Evolutionary conservation across 2,113 vertebrate genomes (phyloP).

Genomic region (Pollimyrus isidori): DNA sequence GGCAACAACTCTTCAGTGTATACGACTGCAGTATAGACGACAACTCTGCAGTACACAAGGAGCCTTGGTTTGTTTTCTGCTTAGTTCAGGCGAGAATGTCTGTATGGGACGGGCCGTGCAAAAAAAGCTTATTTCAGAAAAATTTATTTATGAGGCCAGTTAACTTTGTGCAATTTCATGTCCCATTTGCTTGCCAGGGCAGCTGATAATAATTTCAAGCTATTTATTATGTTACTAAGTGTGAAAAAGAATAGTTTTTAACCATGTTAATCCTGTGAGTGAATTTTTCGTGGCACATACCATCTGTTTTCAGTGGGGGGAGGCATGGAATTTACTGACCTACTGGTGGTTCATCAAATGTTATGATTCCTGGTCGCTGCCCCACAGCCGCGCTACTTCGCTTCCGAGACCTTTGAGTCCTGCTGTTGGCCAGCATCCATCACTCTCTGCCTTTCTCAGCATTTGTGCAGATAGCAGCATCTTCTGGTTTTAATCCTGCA

Average conservation of each 20-base stretch:
- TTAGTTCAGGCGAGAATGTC: neutral
- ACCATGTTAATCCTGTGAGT: slow-evolving; percentile 1
- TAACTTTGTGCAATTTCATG: slow-evolving; percentile 28
- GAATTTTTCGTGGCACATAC: neutral
- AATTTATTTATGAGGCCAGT: slow-evolving; percentile 28
- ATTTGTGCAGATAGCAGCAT: slow-evolving; percentile 48
- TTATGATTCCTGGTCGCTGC: neutral
- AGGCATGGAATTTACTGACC: neutral
- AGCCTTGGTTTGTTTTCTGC: neutral
- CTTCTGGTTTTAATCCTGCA: slow-evolving; percentile 66
- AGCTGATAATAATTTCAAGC: slow-evolving; percentile 30
- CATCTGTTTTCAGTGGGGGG: neutral
- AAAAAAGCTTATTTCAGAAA: slow-evolving; percentile 23
- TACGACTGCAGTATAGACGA: neutral
- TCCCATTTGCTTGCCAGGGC: slow-evolving; percentile 24
- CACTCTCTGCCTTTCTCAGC: slow-evolving; percentile 26
- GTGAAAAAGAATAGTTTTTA: slow-evolving; percentile 19
- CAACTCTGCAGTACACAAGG: neutral
- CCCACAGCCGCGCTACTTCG: neutral
- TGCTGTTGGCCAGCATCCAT: slow-evolving; percentile 33
- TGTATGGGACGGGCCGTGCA: slow-evolving; percentile 12
- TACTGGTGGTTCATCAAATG: neutral
- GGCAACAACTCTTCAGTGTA: too few relatives aligned
- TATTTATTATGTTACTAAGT: slow-evolving; percentile 20
- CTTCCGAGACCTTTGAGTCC: neutral